Base-by-base conservation (phyloP, 2,888 invertebrate species). In the Noctua janthe region DNA sequence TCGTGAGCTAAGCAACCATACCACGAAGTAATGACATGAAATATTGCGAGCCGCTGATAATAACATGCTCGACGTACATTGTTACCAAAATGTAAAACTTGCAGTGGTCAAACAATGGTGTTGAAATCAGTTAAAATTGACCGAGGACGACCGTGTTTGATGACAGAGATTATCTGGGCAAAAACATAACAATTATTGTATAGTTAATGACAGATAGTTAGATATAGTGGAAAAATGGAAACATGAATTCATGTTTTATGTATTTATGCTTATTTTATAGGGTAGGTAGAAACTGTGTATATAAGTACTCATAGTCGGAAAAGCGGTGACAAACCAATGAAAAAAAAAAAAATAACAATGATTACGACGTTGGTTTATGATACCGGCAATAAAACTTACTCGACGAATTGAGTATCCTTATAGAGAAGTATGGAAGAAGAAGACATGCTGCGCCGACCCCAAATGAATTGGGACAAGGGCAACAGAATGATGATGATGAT, bases 41-140 rank as follows among this genome's bases (percentile, higher is more conserved):
- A 76, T 85, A 87, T 73, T 77, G 73, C 80, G 76, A 78, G 75
- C 71, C 76, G 71, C 74, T 80, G 83, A 84, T 86, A 82, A 80
- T 81, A 86, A 82, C 88, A 82, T 75, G 82, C 39, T 11, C 74
- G 39, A 39, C 64, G 74, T 71, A 80, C 87, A 87, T 88, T 91
- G 91, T 90, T 84, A 83, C 83, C 82, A 67, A 91, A 92, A 91
- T 88, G 86, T 91, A 89, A 29, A 90, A 89, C 89, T 86, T 78
- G 10, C 80, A 78, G 78, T 73, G 43, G 72, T 62, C 47, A 76
- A 86, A 91, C 91, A 90, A 91, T 89, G 79, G 84, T 67, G 71
- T 77, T 81, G 78, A 76, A 87, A 81, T 78, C 64, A 78, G 81
- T 83, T 71, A 70, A 77, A 77, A 74, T 56, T 73, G 15, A 59